Base-by-base conservation (phyloP, 2,888 invertebrate genomes). In the Xanthorhoe spadicearia region DNA sequence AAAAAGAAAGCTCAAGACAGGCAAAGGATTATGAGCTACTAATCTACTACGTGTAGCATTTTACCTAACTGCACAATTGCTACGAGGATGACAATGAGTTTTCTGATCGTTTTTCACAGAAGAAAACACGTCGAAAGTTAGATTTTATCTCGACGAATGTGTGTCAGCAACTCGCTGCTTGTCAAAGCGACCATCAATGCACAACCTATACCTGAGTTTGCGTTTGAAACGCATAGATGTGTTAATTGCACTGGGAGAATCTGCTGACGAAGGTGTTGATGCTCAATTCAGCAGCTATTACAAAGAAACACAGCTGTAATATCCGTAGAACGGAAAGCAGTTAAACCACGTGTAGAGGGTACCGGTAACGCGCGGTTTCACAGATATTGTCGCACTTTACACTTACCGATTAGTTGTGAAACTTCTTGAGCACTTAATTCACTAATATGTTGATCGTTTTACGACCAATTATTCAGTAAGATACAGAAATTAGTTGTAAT, bases 371-470 rank as follows among this genome's bases (percentile, higher is more conserved):
- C 88, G 87, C 83, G 83, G 82, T 85, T 90, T 85, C 79, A 82
- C 82, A 81, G 79, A 81, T 73, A 80, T 82, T 84, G 80, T 77
- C 77, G 75, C 88, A 89, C 85, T 87, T 85, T 85, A 72, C 86
- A 92, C 92, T 93, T 91, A 93, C 92, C 92, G 86, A 88, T 89
- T 88, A 82, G 83, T 82, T 88, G 82, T 87, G 82, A 86, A 89
- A 89, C 87, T 90, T 90, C 88, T 90, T 89, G 86, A 88, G 85
- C 92, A 92, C 92, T 93, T 90, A 89, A 78, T 74, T 84, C 92
- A 93, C 92, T 91, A 87, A 76, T 83, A 78, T 75, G 82, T 83
- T 75, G 85, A 88, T 83, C 88, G 87, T 82, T 83, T 69, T 63
- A 81, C 83, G 88, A 90, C 78, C 85, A 81, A 87, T 86, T 85